Conservation (phyloP, 2,888 invertebrate species). For the Leptinotarsa tumamoca region DNA sequence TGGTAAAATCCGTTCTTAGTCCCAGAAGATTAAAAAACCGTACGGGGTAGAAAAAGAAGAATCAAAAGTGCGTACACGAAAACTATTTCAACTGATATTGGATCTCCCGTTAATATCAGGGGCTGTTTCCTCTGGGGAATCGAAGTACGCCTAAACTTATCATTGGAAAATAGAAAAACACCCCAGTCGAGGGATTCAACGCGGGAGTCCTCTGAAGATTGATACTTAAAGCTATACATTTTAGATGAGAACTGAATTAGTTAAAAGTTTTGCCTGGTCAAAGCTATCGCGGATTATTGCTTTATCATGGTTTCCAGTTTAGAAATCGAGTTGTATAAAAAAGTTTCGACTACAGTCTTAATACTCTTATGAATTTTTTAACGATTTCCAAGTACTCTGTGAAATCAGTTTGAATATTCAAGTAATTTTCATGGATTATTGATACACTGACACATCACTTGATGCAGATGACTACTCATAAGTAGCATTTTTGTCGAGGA, state of each 20-base stretch:
- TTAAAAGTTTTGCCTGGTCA: slow-evolving; percentile 27
- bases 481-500: no score
- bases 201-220: slow-evolving; percentile 50
- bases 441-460: no score
- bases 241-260: slow-evolving; percentile 52
- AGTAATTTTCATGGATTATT: no score
- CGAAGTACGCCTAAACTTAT: slow-evolving; percentile 58
- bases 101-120: slow-evolving; percentile 51
- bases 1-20: slow-evolving; percentile 12
- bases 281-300: slow-evolving; percentile 15
- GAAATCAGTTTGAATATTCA: no score
- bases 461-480: no score
- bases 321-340: not conserved
- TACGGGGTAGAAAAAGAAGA: slow-evolving; percentile 26
- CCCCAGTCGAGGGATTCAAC: slow-evolving; percentile 48
- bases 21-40: slow-evolving; percentile 22
- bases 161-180: slow-evolving; percentile 61
- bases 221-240: slow-evolving; percentile 57
- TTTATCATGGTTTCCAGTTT: slow-evolving; percentile 2
- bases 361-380: no score
- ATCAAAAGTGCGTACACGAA: slow-evolving; percentile 59
- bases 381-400: no score
- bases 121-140: slow-evolving; percentile 52
- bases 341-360: not conserved
- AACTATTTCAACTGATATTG: slow-evolving; percentile 62